Conservation (phyloP, 2,113 vertebrate genomes). For the Apeltes quadracus region DNA sequence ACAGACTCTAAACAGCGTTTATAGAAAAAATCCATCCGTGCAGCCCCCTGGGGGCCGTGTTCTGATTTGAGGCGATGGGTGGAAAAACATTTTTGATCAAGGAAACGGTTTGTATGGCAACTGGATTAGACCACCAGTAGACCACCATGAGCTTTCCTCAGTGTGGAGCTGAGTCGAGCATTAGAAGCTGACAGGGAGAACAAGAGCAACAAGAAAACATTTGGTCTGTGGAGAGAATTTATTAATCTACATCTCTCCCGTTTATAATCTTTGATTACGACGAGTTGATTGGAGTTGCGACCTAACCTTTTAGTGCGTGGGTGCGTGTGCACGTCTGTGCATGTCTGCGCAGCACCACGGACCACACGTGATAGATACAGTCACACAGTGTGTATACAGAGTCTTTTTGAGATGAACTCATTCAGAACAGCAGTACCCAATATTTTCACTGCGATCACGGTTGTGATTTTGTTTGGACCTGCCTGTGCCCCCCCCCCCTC, state of each 20-base stretch:
- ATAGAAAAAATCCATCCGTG: not conserved
- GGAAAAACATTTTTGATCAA: constrained; percentile 13
- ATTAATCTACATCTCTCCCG: not conserved
- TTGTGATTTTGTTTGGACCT: not conserved
- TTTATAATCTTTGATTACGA: not conserved
- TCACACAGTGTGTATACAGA: constrained; percentile 13
- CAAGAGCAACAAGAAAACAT: not conserved
- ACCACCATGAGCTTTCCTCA: constrained; percentile 54
- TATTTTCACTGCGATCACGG: not conserved
- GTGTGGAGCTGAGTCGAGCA: not conserved
- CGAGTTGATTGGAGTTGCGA: not conserved
- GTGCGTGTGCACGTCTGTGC: constrained; percentile 1
- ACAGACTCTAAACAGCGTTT: constrained; percentile 3
- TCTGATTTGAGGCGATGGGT: constrained; percentile 35
- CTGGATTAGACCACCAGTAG: constrained; percentile 54
- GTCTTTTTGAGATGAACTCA: constrained; percentile 28
- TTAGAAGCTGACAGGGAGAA: not conserved
- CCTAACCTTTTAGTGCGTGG: not conserved
- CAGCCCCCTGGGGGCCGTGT: constrained; percentile 17
- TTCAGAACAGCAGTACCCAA: not conserved
- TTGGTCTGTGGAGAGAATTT: not conserved
- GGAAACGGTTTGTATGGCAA: constrained; percentile 31
- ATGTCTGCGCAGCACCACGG: not conserved
- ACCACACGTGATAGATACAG: constrained; percentile 35
- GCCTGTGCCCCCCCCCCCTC: no score